Base-by-base conservation (phyloP, 2,797 vertebrate species). In the Peromyscus melanophrys region DNA sequence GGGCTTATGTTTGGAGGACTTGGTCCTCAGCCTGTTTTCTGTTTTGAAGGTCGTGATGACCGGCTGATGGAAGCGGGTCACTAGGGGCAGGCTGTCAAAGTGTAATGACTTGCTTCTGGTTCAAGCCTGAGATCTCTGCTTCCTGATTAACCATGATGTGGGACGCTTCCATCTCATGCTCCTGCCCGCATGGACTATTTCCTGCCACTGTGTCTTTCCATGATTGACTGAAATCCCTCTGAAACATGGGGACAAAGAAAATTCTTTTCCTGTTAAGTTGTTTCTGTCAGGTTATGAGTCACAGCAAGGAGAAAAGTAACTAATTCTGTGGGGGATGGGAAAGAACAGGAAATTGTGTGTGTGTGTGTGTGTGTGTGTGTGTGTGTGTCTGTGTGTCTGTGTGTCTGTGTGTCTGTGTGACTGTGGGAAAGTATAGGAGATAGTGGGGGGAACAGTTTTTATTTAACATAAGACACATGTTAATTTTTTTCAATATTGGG, bases 371-470 rank as follows among this genome's bases (percentile, higher is more conserved):
- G 3, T 49, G 6, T 37, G 12, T n/a, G 3, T 25, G 63, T 23
- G 7, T 31, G 4, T 31, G 76, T 31, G 7, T n/a, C 1, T 55
- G 1, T 80, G 17, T 55, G 9, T n/a, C 3, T 55, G 6, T 7
- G 19, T 37, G 1, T 49, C 8, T 23, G 31, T 23, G 21, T 23
- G 23, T 52, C 12, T 86, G 46, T 27, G 31, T 49, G 6, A 27
- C 12, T n/a, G 3, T 25, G 19, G 75, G 34, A 95, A 83, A 16
- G 16, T 46, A 21, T 92, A 29, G 34, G 11, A 69, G 37, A 94
- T 83, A 63, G 52, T 89, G 63, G 82, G 49, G 63, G 82, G 55
- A 96, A 91, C 75, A 10, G 37, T 89, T 90, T 95, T 88, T 49
- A 57, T 95, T 88, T 49, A 57, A 49, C n/a, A 85, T 29, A 89